Evolutionary conservation across 2,113 vertebrate genomes (phyloP), one percentile per base, ranked within the genome.

Genomic region (Castor canadensis): DNA sequence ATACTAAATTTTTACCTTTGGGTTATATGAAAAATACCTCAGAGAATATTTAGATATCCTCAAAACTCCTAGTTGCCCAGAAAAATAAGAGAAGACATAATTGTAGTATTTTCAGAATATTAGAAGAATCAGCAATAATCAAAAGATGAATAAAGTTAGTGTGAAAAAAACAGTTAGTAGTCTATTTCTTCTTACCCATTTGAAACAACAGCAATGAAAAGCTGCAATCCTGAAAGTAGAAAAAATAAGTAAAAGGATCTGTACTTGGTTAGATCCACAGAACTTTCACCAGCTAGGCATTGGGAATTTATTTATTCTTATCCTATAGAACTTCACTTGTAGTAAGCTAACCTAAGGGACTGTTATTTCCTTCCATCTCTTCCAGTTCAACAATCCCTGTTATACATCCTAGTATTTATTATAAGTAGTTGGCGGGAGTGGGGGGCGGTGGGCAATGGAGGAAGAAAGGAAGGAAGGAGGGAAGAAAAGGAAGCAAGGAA

Each of bases 191-290:
- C 6, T 72, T 85, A 90, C 32, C 35, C 35, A 79, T 30, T 62
- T 84, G 28, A 96, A 95, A 92, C 47, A n/a, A 92, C 94, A 82
- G 11, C n/a, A n/a, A n/a, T n/a, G 9, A 64, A 87, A 67, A 43
- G 12, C 9, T 72, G 20, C 4, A 85, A 45, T 45, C 17, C 32
- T 67, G 15, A 56, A 67, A 40, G 2, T 4, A 28, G 7, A 9
- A 28, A 30, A 40, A 24, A 17, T 11, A 84, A 26, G 10, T 52
- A 26, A 4, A 2, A 71, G 83, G 20, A 32, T 40, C 69, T 2
- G 11, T 24, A 60, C 30, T 77, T 82, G 7, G 11, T 93, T n/a
- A 85, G 13, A 91, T 24, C 1, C 82, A 87, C 2, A 49, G 16
- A 93, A 89, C 17, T 17, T 30, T 89, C 20, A 47, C 8, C 19